Evolutionary conservation across 2,113 vertebrate genomes (phyloP), one percentile per base, ranked within the genome.

Genomic region (Panthera uncia): DNA sequence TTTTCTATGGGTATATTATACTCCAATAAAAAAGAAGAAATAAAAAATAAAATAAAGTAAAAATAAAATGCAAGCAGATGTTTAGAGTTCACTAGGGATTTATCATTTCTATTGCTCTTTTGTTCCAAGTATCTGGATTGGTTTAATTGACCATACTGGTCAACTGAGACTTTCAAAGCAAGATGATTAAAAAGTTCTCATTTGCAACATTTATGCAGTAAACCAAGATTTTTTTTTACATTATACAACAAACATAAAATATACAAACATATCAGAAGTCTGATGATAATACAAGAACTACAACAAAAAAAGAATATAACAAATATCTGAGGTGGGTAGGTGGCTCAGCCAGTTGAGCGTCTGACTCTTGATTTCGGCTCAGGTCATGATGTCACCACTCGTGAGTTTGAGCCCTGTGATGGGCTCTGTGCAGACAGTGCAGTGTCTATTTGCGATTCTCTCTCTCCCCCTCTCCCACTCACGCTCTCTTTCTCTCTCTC

Each of bases 221-320:
- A 96, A 69, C 38, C 18, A 94, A 91, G 74, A 91, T 41, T 41
- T 78, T 93, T 86, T 61, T 93, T 87, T 52, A 57, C 73, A 92
- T 21, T 76, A 69, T 13, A 81, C 14, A 80, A 48, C 1, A 89
- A 85, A 87, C 55, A 63, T 25, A 90, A 90, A 27, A 78, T 25
- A 78, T 14, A 73, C 10, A 89, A 63, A 79, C 45, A 27, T 16
- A 78, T 1, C 27, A 10, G 8, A 76, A 45, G 14, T 78, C 29
- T 90, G 33, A 63, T 65, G 57, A 9, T 78, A 31, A 50, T 29
- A n/a, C 19, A 79, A 79, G 27, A 66, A 66, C 21, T 23, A 57
- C 55, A 57, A 61, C 21, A 61, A 55, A 15, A 50, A 61, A 66
- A 66, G 11, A 66, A 66, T 61, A 9, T 61, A 21, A 25, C 57